Base-by-base conservation (phyloP, 2,888 invertebrate genomes). In the Lasius fuliginosus region DNA sequence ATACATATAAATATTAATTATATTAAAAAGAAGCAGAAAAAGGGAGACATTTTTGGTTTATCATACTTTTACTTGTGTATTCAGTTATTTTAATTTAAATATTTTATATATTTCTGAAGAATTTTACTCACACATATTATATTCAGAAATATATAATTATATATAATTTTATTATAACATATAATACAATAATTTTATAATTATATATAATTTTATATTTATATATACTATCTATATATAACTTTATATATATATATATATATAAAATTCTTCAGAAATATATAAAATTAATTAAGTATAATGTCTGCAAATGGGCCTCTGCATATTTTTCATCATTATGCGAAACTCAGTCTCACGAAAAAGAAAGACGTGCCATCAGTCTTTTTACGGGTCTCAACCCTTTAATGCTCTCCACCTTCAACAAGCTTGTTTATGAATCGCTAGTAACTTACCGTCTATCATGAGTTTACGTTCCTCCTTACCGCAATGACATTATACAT, bases 341-440 rank as follows among this genome's bases (percentile, higher is more conserved):
- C 58, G 18, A 58, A 69, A 15, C 42, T 79, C 15, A 69, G 60
- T 69, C 27, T 33, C 11, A 30, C 42, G 58, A 23, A 42, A 15
- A 33, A 69, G 58, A 69, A 58, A 58, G 18, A 69, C 33, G 18
- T 1, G 18, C 15, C n/a, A n/a, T n/a, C 23, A 0, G 23, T 36
- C 12, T 42, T 69, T 77, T 77, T 58, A 79, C 18, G 33, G 33
- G 11, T 60, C 46, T 79, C 33, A 79, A 69, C 42, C 15, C 77
- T 58, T 69, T 69, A 33, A 42, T n/a, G 15, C 33, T 0, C 58
- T 46, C 42, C 53, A 23, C 36, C 40, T 15, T 69, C 23, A 23
- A 69, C 69, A 60, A 69, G 71, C 46, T 69, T 69, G 71, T 79
- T 79, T 79, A 79, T 58, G 58, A 69, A 33, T 69, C 11, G 33